Base-by-base conservation (phyloP, 2,888 invertebrate genomes). In the Callyntrura guangdongensis region DNA sequence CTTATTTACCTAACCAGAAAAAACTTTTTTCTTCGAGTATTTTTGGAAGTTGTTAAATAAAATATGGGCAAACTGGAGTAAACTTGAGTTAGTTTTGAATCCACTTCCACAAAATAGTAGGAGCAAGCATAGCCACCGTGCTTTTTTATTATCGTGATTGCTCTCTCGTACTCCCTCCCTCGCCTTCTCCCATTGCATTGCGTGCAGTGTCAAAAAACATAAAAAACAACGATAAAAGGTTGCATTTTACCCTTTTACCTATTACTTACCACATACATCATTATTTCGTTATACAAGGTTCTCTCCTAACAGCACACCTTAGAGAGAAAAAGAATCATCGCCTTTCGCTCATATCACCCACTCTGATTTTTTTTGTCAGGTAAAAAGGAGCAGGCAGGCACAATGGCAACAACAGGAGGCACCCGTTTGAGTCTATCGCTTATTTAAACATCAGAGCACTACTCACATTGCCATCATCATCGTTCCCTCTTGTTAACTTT, bases 121-220 rank as follows among this genome's bases (percentile, higher is more conserved):
- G 9, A 25, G 25, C 6, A 6, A 47, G 47, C 20, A 3, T 45
- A 25, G 25, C 6, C 0, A 47, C 20, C 20, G 11, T 45, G 20
- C 17, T 61, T 61, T 61, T 17, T 88, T 82, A 88, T 88, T 72
- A 82, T 72, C 88, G 11, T 88, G 88, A 88, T 88, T 88, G 88
- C 88, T 88, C 88, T 86, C 53, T 88, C 82, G 36, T 69, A 79
- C 79, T 79, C 87, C 81, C 79, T 79, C 87, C 81, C 77, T 86
- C 77, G 25, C 86, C 49, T 77, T 64, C 20, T 49, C 64, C 64
- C 45, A 67, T 53, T 77, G 59, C 56, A 64, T 64, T 86, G 86
- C 85, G 85, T 85, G 85, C 74, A 74, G 17, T 17, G 17, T 9
- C 72, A 79, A n/a, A 4, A 27, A n/a, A n/a, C n/a, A n/a, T n/a